Evolutionary conservation across 1,140 invertebrate genomes (phyloP).

Genomic region (Aphidius ervi): DNA sequence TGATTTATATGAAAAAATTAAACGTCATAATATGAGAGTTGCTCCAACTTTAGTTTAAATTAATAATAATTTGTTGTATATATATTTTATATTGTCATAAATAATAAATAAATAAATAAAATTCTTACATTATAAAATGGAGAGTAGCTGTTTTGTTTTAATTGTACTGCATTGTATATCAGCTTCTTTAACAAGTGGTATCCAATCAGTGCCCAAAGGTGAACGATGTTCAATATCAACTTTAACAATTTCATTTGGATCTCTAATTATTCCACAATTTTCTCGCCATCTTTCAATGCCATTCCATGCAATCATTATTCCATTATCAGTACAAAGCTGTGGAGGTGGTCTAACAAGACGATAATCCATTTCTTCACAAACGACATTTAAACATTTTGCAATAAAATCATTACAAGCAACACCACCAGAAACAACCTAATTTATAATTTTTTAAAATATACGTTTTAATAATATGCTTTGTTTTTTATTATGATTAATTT

Average conservation of each 20-base stretch:
- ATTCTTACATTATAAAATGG: constrained; percentile 14
- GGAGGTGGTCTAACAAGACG: constrained; percentile 72
- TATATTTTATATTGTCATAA: constrained; percentile 14
- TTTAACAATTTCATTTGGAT: constrained; percentile 51
- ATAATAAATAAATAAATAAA: constrained; percentile 5
- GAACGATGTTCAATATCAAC: constrained; percentile 51
- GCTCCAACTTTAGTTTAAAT: constrained; percentile 20
- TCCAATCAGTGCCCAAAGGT: constrained; percentile 58
- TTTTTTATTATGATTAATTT: constrained; percentile 1
- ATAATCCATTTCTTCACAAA: constrained; percentile 67
- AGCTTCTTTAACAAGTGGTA: constrained; percentile 52
- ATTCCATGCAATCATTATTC: constrained; percentile 99
- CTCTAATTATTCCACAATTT: constrained; percentile 47
- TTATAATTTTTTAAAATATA: constrained; percentile 21
- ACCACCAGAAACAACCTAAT: constrained; percentile 86
- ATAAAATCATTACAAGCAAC: constrained; percentile 91
- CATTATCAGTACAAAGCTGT: constrained; percentile 95
- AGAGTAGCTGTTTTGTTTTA: constrained; percentile 41
- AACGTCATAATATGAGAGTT: constrained; percentile 10
- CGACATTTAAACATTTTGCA: constrained; percentile 60
- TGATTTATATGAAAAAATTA: constrained; percentile 20
- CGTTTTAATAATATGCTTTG: neutral
- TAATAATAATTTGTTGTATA: neutral
- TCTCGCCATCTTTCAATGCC: constrained; percentile 72
- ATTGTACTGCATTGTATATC: constrained; percentile 62